Conservation (phyloP, 2,888 invertebrate species). For the Caenorhabditis sp. region DNA sequence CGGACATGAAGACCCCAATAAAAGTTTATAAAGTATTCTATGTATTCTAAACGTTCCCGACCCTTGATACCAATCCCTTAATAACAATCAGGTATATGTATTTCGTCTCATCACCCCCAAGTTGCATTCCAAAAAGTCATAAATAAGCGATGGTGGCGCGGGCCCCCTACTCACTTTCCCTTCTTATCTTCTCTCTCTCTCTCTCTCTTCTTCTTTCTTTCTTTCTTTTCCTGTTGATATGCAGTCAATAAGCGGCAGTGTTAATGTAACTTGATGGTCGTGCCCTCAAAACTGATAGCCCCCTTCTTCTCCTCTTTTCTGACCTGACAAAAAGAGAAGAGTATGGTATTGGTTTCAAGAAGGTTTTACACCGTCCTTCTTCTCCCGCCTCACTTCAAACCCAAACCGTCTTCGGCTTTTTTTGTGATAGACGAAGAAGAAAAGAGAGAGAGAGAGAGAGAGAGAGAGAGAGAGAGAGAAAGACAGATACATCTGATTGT, state of each 20-base stretch:
- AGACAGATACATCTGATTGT: slow-evolving; percentile 15
- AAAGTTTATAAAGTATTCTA: neutral
- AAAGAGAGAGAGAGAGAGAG: neutral
- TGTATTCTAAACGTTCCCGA: no score
- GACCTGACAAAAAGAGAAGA: slow-evolving; percentile 10
- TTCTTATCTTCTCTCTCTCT: neutral
- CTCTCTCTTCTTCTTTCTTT: slow-evolving; percentile 17
- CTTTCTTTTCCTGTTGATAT: slow-evolving; percentile 25
- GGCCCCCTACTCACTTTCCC: slow-evolving; percentile 16
- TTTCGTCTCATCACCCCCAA: slow-evolving; percentile 41
- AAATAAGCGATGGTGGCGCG: slow-evolving; percentile 50
- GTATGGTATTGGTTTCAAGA: slow-evolving; percentile 43
- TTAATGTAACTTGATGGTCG: slow-evolving; percentile 47
- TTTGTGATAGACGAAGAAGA: neutral
- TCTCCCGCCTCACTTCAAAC: neutral
- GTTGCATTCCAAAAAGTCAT: slow-evolving; percentile 49
- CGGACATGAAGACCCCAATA: no score
- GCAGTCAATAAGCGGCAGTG: slow-evolving; percentile 48
- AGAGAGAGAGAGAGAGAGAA: neutral
- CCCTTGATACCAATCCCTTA: no score
- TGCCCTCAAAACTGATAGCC: slow-evolving; percentile 15
- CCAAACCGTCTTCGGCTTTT: slow-evolving; percentile 3
- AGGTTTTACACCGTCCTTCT: slow-evolving; percentile 19
- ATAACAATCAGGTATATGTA: slow-evolving; percentile 40
- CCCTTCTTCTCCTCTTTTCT: slow-evolving; percentile 16